Evolutionary conservation across 2,797 vertebrate species (phyloP).

Genomic region (Falco naumanni): DNA sequence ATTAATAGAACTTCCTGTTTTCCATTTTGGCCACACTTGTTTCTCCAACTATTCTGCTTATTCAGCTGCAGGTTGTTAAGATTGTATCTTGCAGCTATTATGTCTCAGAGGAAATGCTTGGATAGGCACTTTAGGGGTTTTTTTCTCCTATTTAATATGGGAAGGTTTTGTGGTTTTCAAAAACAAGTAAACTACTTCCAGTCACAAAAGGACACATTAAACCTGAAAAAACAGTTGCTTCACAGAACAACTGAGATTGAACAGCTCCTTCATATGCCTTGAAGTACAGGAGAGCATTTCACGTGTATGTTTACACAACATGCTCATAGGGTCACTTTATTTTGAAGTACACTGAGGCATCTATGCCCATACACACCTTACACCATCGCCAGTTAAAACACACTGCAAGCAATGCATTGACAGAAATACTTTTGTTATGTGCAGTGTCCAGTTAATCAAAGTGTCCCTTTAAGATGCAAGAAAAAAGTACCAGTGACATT

Average conservation of each 20-base stretch:
- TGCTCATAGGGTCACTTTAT: neutral
- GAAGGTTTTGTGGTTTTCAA: neutral
- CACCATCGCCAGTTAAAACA: neutral
- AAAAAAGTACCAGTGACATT: neutral
- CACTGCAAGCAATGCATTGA: neutral
- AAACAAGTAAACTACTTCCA: neutral
- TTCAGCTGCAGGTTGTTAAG: conserved; percentile 41
- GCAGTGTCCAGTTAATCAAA: neutral
- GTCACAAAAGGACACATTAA: neutral
- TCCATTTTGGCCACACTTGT: neutral
- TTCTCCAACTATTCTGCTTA: conserved; percentile 37
- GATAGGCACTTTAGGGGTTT: neutral
- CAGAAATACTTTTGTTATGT: neutral
- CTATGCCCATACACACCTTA: neutral
- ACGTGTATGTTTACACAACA: neutral
- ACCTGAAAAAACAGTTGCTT: neutral
- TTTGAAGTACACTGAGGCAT: neutral
- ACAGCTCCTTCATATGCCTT: neutral
- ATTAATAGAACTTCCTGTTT: conserved; percentile 41
- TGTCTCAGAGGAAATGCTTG: conserved; percentile 19
- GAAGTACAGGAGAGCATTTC: neutral
- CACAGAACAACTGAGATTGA: neutral
- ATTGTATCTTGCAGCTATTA: conserved; percentile 32
- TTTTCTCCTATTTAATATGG: neutral
- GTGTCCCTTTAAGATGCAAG: neutral